Base-by-base conservation (phyloP, 2,113 vertebrate genomes). In the Anoura caudifer region DNA sequence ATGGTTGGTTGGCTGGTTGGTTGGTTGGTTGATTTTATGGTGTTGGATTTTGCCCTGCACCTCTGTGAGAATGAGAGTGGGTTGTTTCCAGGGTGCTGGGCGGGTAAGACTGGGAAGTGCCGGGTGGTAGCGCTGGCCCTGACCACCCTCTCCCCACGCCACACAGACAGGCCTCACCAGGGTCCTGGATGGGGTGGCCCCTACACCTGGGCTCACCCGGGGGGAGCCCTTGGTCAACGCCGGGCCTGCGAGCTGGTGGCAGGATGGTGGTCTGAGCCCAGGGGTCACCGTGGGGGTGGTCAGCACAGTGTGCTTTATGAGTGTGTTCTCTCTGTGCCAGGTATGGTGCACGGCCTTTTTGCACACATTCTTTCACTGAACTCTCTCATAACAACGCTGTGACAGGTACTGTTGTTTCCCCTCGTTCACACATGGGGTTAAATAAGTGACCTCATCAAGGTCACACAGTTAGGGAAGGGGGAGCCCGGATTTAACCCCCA, bases 61-160 rank as follows among this genome's bases (percentile, higher is more conserved):
- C 19, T 85, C 11, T 10, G 17, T 43, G 83, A 36, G 63, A 47
- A 19, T 73, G 54, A 36, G 13, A 12, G 56, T 31, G 41, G 10
- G 19, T 20, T 52, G 41, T 72, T 95, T 65, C 87, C 73, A 52
- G 43, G 13, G 36, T 65, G 61, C 50, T 84, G 52, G 50, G 17
- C 0, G 2, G 31, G 31, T 31, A 22, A 50, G 65, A n/a, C 7
- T 7, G 59, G 56, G 22, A 17, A 19, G 22, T 19, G 9, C 36
- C 38, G 24, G 24, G 45, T 47, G n/a, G 70, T 12, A 33, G 54
- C 9, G 0, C 17, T 54, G 36, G 41, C 69, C 22, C 28, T 82
- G 82, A 15, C 47, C 6, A 0, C 4, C 9, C 22, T 14, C 0
- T 0, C 14, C 36, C 19, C 24, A 13, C 0, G 0, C 26, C 9